Evolutionary conservation across 2,888 invertebrate species (phyloP), one percentile per base, ranked within the genome.

Genomic region (Diplazon laetatorius): DNA sequence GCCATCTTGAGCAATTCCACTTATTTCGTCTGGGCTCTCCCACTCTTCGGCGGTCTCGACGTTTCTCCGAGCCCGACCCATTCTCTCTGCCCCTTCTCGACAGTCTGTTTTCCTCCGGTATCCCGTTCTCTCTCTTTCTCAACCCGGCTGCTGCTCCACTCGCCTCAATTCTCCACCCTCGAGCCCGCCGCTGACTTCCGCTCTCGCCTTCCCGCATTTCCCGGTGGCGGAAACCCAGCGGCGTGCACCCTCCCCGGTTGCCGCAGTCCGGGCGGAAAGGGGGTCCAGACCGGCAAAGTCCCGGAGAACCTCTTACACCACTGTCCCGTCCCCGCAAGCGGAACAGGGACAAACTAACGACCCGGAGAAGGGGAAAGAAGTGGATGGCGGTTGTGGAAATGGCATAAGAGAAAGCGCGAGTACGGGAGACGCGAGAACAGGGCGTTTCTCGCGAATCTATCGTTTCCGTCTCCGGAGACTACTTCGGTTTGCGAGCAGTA

Each of bases 1-100:
- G 80, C 80, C 80, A 80, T 80, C 77, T 80, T 80, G 74, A 74
- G 69, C 74, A 80, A 78, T 78, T 80, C 78, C 78, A 80, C 68
- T 75, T 72, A 80, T 77, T 75, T 73, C 73, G 74, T 76, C 20
- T 42, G 52, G n/a, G n/a, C n/a, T 59, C 57, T 65, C 72, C 37
- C 48, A 30, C 65, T 60, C 72, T 55, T 14, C 30, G 79, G n/a
- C 63, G 70, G 69, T 76, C 73, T 74, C 50, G 57, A 63, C 77
- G 69, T 75, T 82, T 72, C 57, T 62, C 69, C 77, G 70, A 46
- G 57, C 72, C 81, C 76, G 83, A 82, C 78, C 80, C 80, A 77
- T 81, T 66, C 80, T 66, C 10, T 72, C 65, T n/a, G 20, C 78
- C 22, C 63, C 63, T 55, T 57, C 65, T 73, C 44, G 60, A 44